Evolutionary conservation across 1,140 invertebrate species (phyloP), one percentile per base, ranked within the genome.

Genomic region (Eueides isabella): DNA sequence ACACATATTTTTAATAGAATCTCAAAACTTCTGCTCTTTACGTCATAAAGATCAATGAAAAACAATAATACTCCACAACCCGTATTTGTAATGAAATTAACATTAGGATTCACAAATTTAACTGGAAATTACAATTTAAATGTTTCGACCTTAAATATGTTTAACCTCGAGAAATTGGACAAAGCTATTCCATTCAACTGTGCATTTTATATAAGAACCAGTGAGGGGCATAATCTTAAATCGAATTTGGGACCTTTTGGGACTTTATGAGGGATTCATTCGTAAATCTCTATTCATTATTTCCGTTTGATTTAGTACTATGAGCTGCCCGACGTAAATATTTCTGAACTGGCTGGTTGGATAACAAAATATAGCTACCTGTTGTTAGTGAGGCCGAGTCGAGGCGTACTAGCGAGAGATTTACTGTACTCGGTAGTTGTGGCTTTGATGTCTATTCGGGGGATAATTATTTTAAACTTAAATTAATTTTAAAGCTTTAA

Each of bases 201-300:
- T 35, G 12, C 28, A 69, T 61, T 69, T 69, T 9, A 62, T 35
- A 30, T 65, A 12, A 33, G 31, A 62, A 31, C 31, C 26, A 16
- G 3, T 6, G 12, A 69, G 67, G 33, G 2, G 33, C 16, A 12
- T 69, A 69, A 69, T 62, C 19, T 69, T 31, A 55, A 69, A 69
- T 62, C 67, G 67, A 62, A 69, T 63, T 71, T 33, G 33, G 26
- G 23, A 16, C 55, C 48, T 23, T 55, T 55, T 23, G 23, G 0
- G 1, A 61, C 71, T 62, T 74, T 69, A 76, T 80, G 76, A 78
- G 44, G 31, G 66, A 78, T 80, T 76, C 70, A 78, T 66, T 72
- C 76, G 76, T 80, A 77, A 80, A 77, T 77, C 41, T 69, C 64
- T 73, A 67, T 69, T 78, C 73, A 79, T 75, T 75, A 79, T 73